phyloP scores from a whole-genome alignment of 2,888 invertebrate genomes.

The Mimas tiliae region DNA sequence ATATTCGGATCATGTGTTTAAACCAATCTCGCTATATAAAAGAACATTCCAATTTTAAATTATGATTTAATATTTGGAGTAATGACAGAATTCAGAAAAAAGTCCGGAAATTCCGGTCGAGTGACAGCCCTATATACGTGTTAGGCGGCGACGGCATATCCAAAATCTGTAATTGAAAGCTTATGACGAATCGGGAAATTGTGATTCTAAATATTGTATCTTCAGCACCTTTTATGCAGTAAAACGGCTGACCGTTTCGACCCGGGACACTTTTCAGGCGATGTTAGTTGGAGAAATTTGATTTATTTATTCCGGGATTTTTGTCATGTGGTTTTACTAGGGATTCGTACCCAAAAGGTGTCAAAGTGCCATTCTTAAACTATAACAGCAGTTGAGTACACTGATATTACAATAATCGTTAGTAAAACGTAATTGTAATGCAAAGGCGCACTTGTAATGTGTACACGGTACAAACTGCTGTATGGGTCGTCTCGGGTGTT shows the following conservation, averaged over 20 bases:
- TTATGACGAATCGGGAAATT: conserved; percentile 25
- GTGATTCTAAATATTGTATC: conserved; percentile 24
- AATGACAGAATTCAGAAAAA: not conserved
- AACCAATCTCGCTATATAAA: not conserved
- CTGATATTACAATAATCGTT: no score
- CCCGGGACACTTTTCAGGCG: not conserved
- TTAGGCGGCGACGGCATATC: not conserved
- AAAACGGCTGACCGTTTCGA: not conserved
- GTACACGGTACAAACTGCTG: no score
- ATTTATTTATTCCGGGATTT: not conserved
- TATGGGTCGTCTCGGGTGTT: no score
- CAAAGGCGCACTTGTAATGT: no score
- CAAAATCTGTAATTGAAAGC: conserved; percentile 24
- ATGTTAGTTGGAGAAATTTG: not conserved
- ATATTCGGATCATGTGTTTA: not conserved
- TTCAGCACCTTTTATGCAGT: conserved; percentile 10
- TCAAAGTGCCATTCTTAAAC: no score
- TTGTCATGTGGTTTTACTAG: no score
- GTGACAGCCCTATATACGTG: not conserved
- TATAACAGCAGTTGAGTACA: no score
- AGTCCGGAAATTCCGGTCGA: not conserved
- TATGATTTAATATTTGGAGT: not conserved
- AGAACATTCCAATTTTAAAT: no score
- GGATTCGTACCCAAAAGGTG: no score
- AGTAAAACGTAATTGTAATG: no score